Evolutionary conservation across 2,888 invertebrate genomes (phyloP).

Genomic region (Pachliopta kotzebuea): DNA sequence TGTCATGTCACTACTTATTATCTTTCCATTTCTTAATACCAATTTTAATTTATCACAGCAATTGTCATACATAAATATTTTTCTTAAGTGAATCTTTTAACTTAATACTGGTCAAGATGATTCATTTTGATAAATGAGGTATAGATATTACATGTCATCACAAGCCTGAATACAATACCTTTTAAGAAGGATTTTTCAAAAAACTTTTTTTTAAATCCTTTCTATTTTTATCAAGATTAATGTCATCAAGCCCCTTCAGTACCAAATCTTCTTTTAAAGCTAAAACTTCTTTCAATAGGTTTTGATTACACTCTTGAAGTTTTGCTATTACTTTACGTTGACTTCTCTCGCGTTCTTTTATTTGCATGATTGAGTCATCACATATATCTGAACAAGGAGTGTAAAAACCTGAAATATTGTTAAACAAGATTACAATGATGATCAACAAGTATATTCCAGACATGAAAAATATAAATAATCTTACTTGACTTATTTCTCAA

Average conservation of each 20-base stretch:
- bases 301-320: slow-evolving; percentile 55
- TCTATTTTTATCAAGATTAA: slow-evolving; percentile 21
- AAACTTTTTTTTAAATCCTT: not conserved
- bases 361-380: slow-evolving; percentile 47
- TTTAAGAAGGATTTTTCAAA: not conserved
- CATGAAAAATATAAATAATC: slow-evolving; percentile 17
- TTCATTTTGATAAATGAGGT: too few species aligned
- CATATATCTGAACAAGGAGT: slow-evolving; percentile 57
- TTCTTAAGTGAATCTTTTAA: too few species aligned
- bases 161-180: not conserved
- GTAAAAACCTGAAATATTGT: slow-evolving; percentile 39
- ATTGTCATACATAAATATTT: too few species aligned
- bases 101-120: too few species aligned
- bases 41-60: too few species aligned
- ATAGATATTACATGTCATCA: too few species aligned
- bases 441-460: not conserved
- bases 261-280: slow-evolving; percentile 57
- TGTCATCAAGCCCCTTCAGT: slow-evolving; percentile 41
- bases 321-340: slow-evolving; percentile 54
- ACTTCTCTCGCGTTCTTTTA: slow-evolving; percentile 54
- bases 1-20: too few species aligned
- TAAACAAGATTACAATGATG: not conserved
- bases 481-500: slow-evolving; percentile 60
- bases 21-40: too few species aligned
- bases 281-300: slow-evolving; percentile 53